Percentiles rank a stretch among this genome's conserved stretches.
Evolutionary conservation across 1,140 invertebrate genomes (phyloP).

Genomic region (Belonocnema kinseyi): DNA sequence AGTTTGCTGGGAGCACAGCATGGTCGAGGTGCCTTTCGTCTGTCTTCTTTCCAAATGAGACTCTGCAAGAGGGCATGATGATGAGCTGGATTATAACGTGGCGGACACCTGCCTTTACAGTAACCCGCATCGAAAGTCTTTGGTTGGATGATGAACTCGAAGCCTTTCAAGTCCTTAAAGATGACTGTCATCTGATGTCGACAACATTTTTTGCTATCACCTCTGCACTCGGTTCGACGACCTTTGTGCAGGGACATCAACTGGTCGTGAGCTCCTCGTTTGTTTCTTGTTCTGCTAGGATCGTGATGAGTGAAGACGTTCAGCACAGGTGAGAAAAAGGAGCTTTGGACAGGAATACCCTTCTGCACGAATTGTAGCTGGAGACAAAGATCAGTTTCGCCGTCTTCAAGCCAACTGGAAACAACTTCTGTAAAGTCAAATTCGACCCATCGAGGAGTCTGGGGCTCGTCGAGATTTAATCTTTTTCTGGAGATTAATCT

Average conservation of each 20-base stretch:
- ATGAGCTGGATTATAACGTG: constrained; percentile 81
- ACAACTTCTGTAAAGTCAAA: constrained; percentile 76
- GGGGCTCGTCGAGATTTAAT: constrained; percentile 22
- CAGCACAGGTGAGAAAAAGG: constrained; percentile 64
- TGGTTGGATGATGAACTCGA: constrained; percentile 83
- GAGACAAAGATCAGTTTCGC: constrained; percentile 72
- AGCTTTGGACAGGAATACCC: not conserved
- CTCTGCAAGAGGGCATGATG: constrained; percentile 85
- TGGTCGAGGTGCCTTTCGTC: constrained; percentile 78
- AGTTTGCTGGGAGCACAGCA: constrained; percentile 85
- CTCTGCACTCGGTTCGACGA: constrained; percentile 74
- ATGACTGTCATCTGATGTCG: constrained; percentile 80
- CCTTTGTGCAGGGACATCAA: constrained; percentile 67
- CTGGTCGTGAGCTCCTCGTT: constrained; percentile 59
- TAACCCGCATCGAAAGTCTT: constrained; percentile 84
- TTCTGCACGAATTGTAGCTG: constrained; percentile 74
- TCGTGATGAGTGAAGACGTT: constrained; percentile 70
- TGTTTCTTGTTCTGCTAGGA: constrained; percentile 26
- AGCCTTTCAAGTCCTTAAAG: constrained; percentile 82
- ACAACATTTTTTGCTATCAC: constrained; percentile 79
- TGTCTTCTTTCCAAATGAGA: constrained; percentile 80
- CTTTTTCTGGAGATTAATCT: constrained; percentile 33
- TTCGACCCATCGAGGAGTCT: constrained; percentile 74
- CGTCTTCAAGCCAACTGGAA: constrained; percentile 72
- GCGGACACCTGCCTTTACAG: constrained; percentile 84